Evolutionary conservation across 2,113 vertebrate genomes (phyloP).

Genomic region (Sciurus niger): DNA sequence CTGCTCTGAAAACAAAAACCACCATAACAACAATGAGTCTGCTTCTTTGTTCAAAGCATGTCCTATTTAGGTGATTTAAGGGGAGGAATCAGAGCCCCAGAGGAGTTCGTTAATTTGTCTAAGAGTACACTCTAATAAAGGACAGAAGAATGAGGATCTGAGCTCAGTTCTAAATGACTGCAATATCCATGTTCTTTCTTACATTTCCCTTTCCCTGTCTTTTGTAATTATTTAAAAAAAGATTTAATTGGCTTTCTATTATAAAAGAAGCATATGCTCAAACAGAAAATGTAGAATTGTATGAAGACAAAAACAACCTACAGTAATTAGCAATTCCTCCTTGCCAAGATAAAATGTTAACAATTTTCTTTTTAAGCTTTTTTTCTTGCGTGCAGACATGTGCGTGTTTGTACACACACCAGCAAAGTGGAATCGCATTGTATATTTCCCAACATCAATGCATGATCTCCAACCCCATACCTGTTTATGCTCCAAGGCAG

Average conservation of each 20-base stretch:
- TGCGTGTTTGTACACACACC: not conserved
- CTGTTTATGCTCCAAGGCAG: not conserved
- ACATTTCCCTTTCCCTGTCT: not conserved
- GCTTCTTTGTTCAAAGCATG: not conserved
- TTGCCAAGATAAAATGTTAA: not conserved
- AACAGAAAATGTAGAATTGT: not conserved
- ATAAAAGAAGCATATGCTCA: not conserved
- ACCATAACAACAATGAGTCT: not conserved
- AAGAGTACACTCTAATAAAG: not conserved
- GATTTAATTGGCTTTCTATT: constrained; percentile 46
- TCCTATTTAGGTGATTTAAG: not conserved
- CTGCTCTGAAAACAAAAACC: not conserved
- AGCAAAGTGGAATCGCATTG: not conserved
- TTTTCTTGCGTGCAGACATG: too few species aligned
- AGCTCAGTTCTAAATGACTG: not conserved
- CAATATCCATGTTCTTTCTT: not conserved
- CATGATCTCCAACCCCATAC: not conserved
- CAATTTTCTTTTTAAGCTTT: not conserved
- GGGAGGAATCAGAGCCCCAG: not conserved
- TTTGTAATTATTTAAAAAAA: constrained; percentile 47
- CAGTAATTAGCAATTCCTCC: not conserved
- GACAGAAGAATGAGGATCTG: not conserved
- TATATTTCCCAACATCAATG: not conserved
- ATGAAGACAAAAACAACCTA: not conserved
- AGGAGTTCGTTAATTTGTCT: not conserved